Percentiles rank a stretch among this genome's conserved stretches.
Conservation (phyloP, 2,797 vertebrate genomes). For the Mus minutoides region DNA sequence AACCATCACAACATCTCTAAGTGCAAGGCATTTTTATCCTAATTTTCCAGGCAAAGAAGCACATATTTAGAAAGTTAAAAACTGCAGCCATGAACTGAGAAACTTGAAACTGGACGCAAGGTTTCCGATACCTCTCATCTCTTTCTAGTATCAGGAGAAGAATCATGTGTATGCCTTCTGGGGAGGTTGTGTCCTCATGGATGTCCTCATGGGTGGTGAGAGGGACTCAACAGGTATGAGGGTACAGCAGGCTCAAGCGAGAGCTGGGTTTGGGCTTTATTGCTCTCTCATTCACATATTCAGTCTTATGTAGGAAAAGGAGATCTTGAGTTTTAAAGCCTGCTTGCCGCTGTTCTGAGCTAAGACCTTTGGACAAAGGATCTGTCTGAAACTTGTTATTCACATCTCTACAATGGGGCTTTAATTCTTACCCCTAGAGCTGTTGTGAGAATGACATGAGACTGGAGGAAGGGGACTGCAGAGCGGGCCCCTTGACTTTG, state of each 20-base stretch:
- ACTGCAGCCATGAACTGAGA: not conserved
- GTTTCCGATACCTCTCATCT: not conserved
- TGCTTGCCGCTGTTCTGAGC: not conserved
- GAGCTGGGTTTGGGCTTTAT: not conserved
- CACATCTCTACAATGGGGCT: conserved; percentile 25
- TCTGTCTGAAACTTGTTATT: not conserved
- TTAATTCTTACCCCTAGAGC: not conserved
- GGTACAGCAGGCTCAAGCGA: not conserved
- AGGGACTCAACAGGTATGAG: not conserved
- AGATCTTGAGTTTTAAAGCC: conserved; percentile 44
- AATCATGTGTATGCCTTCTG: not conserved
- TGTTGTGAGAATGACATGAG: not conserved
- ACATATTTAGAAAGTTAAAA: conserved; percentile 2
- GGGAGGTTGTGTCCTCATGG: not conserved
- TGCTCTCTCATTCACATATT: not conserved
- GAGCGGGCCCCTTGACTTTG: not conserved
- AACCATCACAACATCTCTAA: not conserved
- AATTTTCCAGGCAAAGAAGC: conserved; percentile 18
- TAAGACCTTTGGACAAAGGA: not conserved
- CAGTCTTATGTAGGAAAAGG: not conserved
- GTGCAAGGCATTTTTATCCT: not conserved
- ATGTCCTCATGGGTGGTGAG: not conserved
- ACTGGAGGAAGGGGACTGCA: not conserved
- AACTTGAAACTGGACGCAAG: not conserved
- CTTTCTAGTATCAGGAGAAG: not conserved